These are phyloP conservation scores for Apantesis nais DNA, from an alignment of 2,888 invertebrate species.

Conservation along the genomic window DNA sequence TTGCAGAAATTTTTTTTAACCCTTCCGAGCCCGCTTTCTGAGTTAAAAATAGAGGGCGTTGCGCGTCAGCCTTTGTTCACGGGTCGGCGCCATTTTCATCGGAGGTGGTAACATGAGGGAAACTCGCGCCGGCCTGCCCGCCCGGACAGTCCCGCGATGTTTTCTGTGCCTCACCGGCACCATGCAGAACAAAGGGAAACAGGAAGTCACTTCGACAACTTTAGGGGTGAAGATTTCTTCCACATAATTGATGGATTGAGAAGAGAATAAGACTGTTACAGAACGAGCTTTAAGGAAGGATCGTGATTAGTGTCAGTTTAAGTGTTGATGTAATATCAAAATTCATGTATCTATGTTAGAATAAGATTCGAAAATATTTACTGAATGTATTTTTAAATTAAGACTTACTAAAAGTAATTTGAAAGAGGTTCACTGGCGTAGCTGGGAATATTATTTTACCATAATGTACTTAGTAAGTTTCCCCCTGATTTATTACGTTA, in stretches of 20 bases:
- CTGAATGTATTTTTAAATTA: neutral
- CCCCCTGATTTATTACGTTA: neutral
- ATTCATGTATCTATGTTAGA: neutral
- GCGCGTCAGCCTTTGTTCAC: neutral
- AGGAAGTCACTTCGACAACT: neutral
- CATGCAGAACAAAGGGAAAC: neutral
- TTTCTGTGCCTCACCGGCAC: neutral
- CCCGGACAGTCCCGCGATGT: neutral
- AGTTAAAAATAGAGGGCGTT: neutral
- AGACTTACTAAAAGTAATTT: neutral
- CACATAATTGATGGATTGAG: neutral
- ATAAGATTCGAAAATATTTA: neutral
- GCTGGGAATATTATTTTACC: neutral
- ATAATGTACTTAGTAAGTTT: neutral
- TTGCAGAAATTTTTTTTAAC: neutral
- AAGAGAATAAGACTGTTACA: neutral
- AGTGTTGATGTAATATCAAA: neutral
- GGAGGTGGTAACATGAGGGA: neutral
- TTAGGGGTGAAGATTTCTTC: neutral
- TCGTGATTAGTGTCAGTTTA: neutral
- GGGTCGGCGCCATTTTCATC: neutral
- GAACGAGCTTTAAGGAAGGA: neutral
- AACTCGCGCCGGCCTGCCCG: neutral
- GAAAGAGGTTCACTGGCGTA: neutral
- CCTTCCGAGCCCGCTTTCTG: neutral